A percentile compares a stretch with the other conserved stretches of the same genome.
phyloP scores from a whole-genome alignment of 1,140 invertebrate genomes.

The Cyclina sinensis region DNA sequence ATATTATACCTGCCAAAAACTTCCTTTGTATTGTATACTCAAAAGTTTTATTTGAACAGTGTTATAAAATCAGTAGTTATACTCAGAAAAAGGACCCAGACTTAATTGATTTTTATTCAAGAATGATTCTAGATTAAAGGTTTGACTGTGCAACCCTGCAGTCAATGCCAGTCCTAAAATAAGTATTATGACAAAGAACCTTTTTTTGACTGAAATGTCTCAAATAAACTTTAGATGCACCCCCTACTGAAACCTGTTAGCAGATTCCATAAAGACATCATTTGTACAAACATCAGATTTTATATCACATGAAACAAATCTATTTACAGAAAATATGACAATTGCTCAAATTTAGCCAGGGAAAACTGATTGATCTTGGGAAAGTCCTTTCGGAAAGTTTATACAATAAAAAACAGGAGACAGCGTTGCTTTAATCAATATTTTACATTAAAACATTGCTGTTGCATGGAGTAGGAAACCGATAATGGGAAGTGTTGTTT shows the following conservation, averaged over 20 bases:
- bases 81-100: no score
- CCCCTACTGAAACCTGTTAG: not conserved
- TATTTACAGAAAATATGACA: slow-evolving; percentile 53
- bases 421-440: slow-evolving; percentile 34
- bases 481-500: slow-evolving; percentile 51
- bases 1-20: no score
- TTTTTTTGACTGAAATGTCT: no score
- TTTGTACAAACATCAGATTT: slow-evolving; percentile 17
- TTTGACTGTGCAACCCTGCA: no score
- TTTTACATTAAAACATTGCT: slow-evolving; percentile 55
- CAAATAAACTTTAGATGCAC: not conserved
- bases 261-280: slow-evolving; percentile 12
- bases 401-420: slow-evolving; percentile 56
- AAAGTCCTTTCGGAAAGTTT: slow-evolving; percentile 41
- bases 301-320: slow-evolving; percentile 35
- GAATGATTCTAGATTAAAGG: no score
- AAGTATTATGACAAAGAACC: no score
- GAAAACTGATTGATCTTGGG: slow-evolving; percentile 45
- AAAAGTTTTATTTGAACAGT: no score
- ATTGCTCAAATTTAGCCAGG: slow-evolving; percentile 41
- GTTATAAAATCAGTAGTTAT: no score
- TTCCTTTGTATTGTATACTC: no score
- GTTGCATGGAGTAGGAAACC: slow-evolving; percentile 35
- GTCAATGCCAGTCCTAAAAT: no score
- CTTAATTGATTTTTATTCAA: no score